Evolutionary conservation across 2,888 invertebrate genomes (phyloP).

Genomic region (Drosophila anomelani): DNA sequence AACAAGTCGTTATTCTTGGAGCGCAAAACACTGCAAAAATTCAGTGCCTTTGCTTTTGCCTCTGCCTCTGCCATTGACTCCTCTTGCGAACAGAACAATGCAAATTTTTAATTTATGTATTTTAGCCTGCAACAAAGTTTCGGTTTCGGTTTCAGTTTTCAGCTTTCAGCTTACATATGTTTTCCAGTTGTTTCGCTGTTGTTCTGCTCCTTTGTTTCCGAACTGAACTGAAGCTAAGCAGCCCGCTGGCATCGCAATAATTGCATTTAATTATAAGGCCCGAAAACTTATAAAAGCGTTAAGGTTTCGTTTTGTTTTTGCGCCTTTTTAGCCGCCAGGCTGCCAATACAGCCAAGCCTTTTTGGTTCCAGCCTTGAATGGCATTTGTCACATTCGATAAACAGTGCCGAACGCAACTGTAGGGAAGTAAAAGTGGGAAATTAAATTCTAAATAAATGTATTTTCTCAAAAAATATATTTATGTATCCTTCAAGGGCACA

Average conservation of each 20-base stretch:
- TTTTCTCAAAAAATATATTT: background rate
- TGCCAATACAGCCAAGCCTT: slow-evolving; percentile 20
- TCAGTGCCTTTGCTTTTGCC: slow-evolving; percentile 33
- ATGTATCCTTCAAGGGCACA: background rate
- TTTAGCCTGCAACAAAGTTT: slow-evolving; percentile 68
- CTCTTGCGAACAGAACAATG: slow-evolving; percentile 76
- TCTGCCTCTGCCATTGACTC: slow-evolving; percentile 13
- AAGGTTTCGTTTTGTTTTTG: slow-evolving; percentile 45
- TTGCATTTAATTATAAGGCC: slow-evolving; percentile 83
- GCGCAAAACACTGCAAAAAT: slow-evolving; percentile 32
- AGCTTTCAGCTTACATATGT: slow-evolving; percentile 66
- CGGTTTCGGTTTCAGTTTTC: slow-evolving; percentile 25
- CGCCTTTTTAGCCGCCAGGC: slow-evolving; percentile 37
- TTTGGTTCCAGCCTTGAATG: slow-evolving; percentile 37
- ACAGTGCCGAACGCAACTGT: slow-evolving; percentile 5
- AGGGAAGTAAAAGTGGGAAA: background rate
- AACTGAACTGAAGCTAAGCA: slow-evolving; percentile 47
- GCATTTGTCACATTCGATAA: slow-evolving; percentile 66
- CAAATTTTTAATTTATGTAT: slow-evolving; percentile 82
- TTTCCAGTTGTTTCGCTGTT: slow-evolving; percentile 55
- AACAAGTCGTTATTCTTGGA: slow-evolving; percentile 75
- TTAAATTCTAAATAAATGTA: background rate
- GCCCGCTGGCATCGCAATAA: slow-evolving; percentile 81
- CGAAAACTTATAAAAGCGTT: slow-evolving; percentile 48
- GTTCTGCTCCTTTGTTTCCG: slow-evolving; percentile 45